A percentile compares a stretch with the other conserved stretches of the same genome.
phyloP scores from a whole-genome alignment of 1,140 invertebrate species.

The Calephelis nemesis region DNA sequence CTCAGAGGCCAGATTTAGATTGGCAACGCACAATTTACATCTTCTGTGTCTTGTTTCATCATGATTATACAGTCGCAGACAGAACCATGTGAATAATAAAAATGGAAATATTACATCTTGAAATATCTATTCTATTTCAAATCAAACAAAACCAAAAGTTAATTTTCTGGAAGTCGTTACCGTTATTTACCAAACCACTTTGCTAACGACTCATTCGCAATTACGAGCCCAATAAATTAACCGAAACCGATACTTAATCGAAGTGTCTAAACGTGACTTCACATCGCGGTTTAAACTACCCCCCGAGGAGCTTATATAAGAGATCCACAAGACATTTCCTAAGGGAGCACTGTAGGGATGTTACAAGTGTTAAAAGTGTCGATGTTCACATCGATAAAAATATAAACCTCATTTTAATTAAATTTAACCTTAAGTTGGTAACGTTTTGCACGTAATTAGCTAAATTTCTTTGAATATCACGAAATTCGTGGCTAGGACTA shows the following conservation, averaged over 20 bases:
- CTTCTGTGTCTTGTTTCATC: no score
- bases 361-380: neutral
- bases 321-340: constrained; percentile 24
- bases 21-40: no score
- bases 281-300: constrained; percentile 23
- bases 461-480: no score
- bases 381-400: neutral
- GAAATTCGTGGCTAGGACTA: no score
- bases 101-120: no score
- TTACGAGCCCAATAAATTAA: constrained; percentile 21
- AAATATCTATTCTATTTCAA: neutral
- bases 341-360: constrained; percentile 1
- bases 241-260: constrained; percentile 21
- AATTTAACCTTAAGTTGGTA: no score
- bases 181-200: constrained; percentile 19
- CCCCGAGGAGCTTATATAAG: constrained; percentile 32
- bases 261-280: constrained; percentile 26
- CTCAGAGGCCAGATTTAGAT: no score
- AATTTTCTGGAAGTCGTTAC: constrained; percentile 4
- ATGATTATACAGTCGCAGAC: no score
- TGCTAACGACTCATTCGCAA: constrained; percentile 10
- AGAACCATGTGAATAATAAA: no score
- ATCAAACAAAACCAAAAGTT: constrained; percentile 17
- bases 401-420: no score
- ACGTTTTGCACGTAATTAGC: no score